A percentile compares a stretch with the other conserved stretches of the same genome.
These are phyloP conservation scores for Gymnothorax javanicus DNA, from an alignment of 2,797 vertebrate species.

Conservation along the genomic window DNA sequence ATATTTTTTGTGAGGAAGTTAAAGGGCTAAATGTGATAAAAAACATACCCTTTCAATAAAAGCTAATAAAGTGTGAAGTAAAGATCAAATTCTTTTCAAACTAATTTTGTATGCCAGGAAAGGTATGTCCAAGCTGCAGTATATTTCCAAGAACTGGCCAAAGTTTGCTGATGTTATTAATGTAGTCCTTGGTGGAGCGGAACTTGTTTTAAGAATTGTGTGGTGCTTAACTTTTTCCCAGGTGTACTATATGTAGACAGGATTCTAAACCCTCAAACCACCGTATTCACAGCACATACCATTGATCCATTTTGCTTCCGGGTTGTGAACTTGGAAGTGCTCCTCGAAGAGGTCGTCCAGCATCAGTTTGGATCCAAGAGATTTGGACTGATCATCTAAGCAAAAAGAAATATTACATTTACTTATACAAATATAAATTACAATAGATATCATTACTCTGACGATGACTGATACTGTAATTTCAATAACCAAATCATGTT, in stretches of 20 bases:
- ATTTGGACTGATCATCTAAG: slow-evolving; percentile 59
- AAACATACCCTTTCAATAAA: no score
- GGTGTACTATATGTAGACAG: neutral
- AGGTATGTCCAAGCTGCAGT: no score
- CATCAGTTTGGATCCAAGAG: slow-evolving; percentile 58
- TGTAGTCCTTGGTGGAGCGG: no score
- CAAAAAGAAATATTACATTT: neutral
- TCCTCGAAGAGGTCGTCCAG: slow-evolving; percentile 70
- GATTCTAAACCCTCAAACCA: neutral
- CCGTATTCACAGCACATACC: slow-evolving; percentile 54
- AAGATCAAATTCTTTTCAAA: no score
- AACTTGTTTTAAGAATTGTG: no score
- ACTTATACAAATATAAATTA: neutral
- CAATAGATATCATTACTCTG: neutral
- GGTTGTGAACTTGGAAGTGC: slow-evolving; percentile 65
- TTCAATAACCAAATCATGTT: no score
- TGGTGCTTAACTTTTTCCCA: neutral
- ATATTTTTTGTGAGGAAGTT: no score
- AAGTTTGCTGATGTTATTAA: no score
- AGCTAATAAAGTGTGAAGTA: no score
- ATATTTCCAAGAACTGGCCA: no score
- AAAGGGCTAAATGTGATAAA: no score
- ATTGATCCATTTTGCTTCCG: slow-evolving; percentile 69
- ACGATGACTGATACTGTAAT: neutral
- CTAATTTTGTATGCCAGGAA: no score